Conservation (phyloP, 1,140 invertebrate genomes). For the Apolygus lucorum region DNA sequence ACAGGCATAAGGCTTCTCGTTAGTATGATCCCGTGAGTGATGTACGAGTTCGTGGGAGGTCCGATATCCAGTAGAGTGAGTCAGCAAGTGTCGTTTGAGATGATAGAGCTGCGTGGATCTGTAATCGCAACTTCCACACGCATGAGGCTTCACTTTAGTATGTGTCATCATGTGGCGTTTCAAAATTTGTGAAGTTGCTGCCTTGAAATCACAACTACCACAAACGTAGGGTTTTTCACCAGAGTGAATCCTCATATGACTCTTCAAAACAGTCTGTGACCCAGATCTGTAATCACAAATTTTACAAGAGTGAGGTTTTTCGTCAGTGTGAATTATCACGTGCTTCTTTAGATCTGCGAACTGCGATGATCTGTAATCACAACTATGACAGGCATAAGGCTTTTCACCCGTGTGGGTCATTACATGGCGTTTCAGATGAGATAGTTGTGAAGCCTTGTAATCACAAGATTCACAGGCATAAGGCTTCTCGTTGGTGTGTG, state of each 20-base stretch:
- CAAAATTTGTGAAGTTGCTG: not conserved
- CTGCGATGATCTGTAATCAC: not conserved
- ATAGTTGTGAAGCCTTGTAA: not conserved
- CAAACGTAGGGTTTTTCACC: conserved; percentile 62
- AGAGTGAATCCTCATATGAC: conserved; percentile 57
- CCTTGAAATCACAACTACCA: conserved; percentile 39
- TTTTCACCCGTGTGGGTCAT: conserved; percentile 34
- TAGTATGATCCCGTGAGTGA: no score
- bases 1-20: conserved; percentile 42
- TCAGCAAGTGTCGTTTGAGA: conserved; percentile 45
- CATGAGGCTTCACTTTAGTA: conserved; percentile 45
- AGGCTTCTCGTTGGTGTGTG: not conserved
- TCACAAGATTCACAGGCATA: not conserved
- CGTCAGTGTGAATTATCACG: conserved; percentile 18
- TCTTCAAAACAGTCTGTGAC: conserved; percentile 38
- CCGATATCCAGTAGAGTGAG: no score
- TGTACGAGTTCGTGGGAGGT: no score
- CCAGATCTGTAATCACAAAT: conserved; percentile 32
- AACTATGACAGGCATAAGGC: conserved; percentile 29
- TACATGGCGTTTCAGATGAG: conserved; percentile 29
- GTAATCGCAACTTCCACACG: conserved; percentile 41
- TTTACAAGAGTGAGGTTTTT: conserved; percentile 27
- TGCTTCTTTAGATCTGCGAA: not conserved
- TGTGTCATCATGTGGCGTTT: not conserved
- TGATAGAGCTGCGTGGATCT: not conserved